Evolutionary conservation across 1,140 invertebrate species (phyloP), one percentile per base, ranked within the genome.

Genomic region (Macrocentrus cingulum): DNA sequence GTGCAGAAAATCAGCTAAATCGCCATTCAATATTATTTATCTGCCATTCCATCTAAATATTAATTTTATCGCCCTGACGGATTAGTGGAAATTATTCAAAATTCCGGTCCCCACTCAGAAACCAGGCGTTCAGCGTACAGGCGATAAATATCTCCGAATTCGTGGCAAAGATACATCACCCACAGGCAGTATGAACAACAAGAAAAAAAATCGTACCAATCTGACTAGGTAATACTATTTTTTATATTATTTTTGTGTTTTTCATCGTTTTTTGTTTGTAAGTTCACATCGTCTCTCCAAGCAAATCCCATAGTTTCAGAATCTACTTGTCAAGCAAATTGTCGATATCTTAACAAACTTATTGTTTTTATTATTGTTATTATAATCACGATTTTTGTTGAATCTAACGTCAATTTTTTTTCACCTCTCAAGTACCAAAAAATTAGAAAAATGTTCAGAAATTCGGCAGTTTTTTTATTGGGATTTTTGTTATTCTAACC

Each of bases 91-190:
- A 80, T 66, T 80, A 71, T 69, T 74, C 81, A 83, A 83, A 83
- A 83, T 83, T 83, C 81, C 81, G 80, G 81, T 82, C 81, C 80
- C 81, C 69, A 82, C 81, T 74, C 82, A 69, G 70, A 82, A 80
- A 77, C 78, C 75, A 76, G 70, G 79, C 71, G 79, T 78, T 75
- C 77, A 78, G 71, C 72, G 80, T 74, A 70, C 71, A 67, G 72
- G 72, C 75, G 81, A 81, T 76, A 81, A 74, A 72, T 76, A 73
- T 72, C 69, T 72, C 70, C 65, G 67, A 52, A 67, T 64, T 56
- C 65, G 63, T 70, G 70, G 66, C 67, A 67, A 79, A 63, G 68
- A 78, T 61, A 53, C 65, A 41, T 71, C 63, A 52, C 71, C 66
- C 66, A 72, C 64, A 60, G 67, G 66, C 67, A 81, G 69, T 65